Percentiles rank a stretch among this genome's conserved stretches.
phyloP scores from a whole-genome alignment of 2,888 invertebrate species.

The Dinocampus coccinellae region DNA sequence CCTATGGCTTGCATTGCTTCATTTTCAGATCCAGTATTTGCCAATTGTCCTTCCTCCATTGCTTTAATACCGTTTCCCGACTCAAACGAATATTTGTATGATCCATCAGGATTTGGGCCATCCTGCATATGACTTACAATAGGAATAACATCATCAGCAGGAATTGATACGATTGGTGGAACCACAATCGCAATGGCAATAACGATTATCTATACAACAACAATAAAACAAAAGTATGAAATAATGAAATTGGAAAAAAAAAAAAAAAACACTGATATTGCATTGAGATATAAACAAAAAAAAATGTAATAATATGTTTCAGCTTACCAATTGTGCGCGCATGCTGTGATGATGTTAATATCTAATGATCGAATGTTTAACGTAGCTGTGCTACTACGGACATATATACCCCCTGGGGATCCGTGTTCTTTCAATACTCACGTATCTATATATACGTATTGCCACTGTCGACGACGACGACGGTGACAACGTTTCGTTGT shows the following conservation, averaged over 20 bases:
- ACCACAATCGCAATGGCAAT: constrained; percentile 52
- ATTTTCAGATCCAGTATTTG: constrained; percentile 60
- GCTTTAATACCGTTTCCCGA: constrained; percentile 69
- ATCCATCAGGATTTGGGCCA: constrained; percentile 64
- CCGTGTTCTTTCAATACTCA: constrained; percentile 50
- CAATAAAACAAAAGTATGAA: neutral
- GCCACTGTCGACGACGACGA: constrained; percentile 25
- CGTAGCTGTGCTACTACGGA: constrained; percentile 53
- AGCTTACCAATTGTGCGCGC: constrained; percentile 63
- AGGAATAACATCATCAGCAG: constrained; percentile 58
- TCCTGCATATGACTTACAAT: constrained; percentile 61
- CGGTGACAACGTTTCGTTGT: constrained; percentile 13
- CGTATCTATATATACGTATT: neutral
- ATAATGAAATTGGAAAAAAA: neutral
- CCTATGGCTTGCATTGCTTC: constrained; percentile 65
- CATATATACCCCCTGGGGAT: constrained; percentile 61
- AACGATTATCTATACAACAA: constrained; percentile 51
- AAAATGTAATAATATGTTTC: neutral
- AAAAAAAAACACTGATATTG: neutral
- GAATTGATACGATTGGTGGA: constrained; percentile 37
- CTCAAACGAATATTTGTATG: constrained; percentile 67
- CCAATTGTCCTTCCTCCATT: constrained; percentile 65
- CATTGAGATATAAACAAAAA: neutral
- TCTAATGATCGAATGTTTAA: constrained; percentile 62
- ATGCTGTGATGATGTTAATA: constrained; percentile 61